phyloP scores from a whole-genome alignment of 2,797 vertebrate genomes.

The Morelia viridis region DNA sequence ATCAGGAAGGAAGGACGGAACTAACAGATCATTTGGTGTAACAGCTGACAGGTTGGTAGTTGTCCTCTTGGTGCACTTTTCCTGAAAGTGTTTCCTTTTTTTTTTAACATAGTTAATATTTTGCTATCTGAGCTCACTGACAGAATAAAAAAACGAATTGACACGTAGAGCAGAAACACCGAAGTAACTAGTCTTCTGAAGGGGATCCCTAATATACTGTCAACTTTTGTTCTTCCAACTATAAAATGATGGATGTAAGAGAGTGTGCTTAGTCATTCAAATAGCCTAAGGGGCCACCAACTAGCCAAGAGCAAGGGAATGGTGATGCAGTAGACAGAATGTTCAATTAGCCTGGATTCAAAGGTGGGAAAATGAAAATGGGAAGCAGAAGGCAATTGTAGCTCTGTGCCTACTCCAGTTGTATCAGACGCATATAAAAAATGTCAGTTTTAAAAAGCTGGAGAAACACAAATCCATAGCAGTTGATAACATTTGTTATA shows the following conservation, averaged over 20 bases:
- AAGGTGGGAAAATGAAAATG: slow-evolving; percentile 3
- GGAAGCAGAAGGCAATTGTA: not conserved
- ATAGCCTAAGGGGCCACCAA: not conserved
- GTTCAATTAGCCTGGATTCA: not conserved
- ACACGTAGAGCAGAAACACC: not conserved
- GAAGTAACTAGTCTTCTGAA: not conserved
- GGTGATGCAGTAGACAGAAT: not conserved
- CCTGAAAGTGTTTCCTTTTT: not conserved
- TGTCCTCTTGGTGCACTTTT: not conserved
- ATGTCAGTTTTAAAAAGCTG: slow-evolving; percentile 19
- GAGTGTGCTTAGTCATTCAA: not conserved
- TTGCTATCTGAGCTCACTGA: not conserved
- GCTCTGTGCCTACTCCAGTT: not conserved
- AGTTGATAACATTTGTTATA: not conserved
- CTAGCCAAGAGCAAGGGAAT: not conserved
- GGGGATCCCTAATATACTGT: not conserved
- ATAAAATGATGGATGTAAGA: not conserved
- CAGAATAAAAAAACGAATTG: not conserved
- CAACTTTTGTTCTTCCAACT: not conserved
- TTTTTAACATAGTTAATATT: not conserved
- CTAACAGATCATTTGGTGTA: not conserved
- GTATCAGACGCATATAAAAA: not conserved
- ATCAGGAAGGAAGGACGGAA: not conserved
- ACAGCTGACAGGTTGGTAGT: not conserved
- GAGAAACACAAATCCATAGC: not conserved